Percentiles rank a stretch among this genome's conserved stretches.
phyloP scores from a whole-genome alignment of 2,113 vertebrate species.

The Neolamprologus kungweensis region DNA sequence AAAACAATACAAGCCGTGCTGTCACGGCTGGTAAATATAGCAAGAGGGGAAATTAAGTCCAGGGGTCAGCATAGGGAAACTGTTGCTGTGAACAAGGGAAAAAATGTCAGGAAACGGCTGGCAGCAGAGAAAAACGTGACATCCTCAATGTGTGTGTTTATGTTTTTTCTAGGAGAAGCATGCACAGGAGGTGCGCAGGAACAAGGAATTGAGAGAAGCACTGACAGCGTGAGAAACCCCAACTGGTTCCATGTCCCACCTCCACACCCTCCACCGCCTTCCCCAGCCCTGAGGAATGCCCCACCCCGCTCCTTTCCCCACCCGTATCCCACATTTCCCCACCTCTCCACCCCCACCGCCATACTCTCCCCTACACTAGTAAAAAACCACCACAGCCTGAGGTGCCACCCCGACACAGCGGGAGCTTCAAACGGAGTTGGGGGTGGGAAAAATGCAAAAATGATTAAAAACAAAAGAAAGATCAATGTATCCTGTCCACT shows the following conservation, averaged over 20 bases:
- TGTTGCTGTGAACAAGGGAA: neutral
- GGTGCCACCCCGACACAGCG: conserved; percentile 18
- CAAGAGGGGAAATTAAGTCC: neutral
- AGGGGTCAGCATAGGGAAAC: neutral
- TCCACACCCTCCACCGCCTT: neutral
- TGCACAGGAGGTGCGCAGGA: conserved; percentile 89
- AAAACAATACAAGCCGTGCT: neutral
- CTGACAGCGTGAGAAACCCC: conserved; percentile 62
- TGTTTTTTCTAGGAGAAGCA: conserved; percentile 79
- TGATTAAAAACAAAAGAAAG: neutral
- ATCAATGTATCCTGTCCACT: conserved; percentile 44
- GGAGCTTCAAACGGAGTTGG: conserved; percentile 34
- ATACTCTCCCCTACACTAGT: conserved; percentile 10
- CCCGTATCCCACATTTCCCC: neutral
- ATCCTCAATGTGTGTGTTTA: neutral
- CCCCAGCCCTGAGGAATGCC: conserved; percentile 21
- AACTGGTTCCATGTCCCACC: conserved; percentile 3
- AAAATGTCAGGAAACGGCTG: neutral
- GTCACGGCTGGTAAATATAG: neutral
- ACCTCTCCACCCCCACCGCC: neutral
- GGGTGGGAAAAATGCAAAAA: conserved; percentile 34
- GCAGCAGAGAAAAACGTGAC: neutral
- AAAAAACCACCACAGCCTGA: conserved; percentile 42
- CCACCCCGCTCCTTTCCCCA: neutral
- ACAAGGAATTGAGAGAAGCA: conserved; percentile 92